These are phyloP conservation scores for Habrosyne pyritoides DNA, from an alignment of 2,888 invertebrate genomes.

Conservation along the genomic window DNA sequence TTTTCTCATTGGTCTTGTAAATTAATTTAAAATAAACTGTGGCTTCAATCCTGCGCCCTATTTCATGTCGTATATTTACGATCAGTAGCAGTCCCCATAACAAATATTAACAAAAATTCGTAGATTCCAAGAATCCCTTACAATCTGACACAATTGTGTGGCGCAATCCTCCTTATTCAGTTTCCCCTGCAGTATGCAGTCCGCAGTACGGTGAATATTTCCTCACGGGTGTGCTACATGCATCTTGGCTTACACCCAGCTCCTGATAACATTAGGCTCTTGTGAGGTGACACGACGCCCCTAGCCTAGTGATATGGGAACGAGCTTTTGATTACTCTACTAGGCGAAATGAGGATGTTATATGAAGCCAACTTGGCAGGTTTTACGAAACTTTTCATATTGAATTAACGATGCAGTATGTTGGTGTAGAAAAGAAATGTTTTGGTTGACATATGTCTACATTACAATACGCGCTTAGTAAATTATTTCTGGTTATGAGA, in stretches of 20 bases:
- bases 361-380: neutral
- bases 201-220: neutral
- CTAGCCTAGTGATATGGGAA: constrained; percentile 31
- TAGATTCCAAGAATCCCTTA: too few relatives aligned
- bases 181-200: neutral
- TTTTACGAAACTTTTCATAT: neutral
- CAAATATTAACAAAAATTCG: too few relatives aligned
- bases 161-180: neutral
- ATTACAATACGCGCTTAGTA: too few relatives aligned
- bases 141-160: too few relatives aligned
- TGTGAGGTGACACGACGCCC: constrained; percentile 16
- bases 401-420: neutral
- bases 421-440: too few relatives aligned
- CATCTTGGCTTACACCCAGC: constrained; percentile 48
- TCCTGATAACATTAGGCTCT: constrained; percentile 36
- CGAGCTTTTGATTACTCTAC: constrained; percentile 47
- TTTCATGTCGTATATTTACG: too few relatives aligned
- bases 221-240: constrained; percentile 12
- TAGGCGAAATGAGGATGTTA: neutral
- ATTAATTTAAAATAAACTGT: too few relatives aligned
- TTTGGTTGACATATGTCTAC: too few relatives aligned
- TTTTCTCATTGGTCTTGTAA: too few relatives aligned
- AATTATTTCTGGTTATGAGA: too few relatives aligned
- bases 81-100: too few relatives aligned
- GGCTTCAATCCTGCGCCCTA: too few relatives aligned